These are phyloP conservation scores for Labrus mixtus DNA, from an alignment of 2,113 vertebrate species.

Conservation along the genomic window DNA sequence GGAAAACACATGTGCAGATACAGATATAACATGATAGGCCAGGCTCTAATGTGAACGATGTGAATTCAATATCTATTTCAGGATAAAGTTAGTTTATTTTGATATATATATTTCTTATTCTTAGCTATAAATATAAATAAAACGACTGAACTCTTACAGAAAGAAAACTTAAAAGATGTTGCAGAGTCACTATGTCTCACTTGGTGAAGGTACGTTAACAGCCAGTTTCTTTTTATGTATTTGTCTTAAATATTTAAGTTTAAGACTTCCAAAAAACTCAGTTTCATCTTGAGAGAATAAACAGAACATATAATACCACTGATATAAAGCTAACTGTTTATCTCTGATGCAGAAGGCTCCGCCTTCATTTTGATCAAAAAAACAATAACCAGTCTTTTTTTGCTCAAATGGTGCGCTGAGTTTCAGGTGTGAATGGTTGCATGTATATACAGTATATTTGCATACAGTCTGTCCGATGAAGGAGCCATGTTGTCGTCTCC, in stretches of 20 bases:
- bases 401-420: constrained; percentile 23
- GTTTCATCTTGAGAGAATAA: neutral
- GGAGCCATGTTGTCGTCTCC: neutral
- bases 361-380: neutral
- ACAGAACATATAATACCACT: constrained; percentile 28
- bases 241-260: neutral
- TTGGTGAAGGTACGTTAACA: constrained; percentile 15
- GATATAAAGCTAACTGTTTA: constrained; percentile 25
- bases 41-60: constrained; percentile 12
- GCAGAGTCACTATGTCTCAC: constrained; percentile 35
- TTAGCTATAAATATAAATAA: constrained; percentile 19
- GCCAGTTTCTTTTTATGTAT: constrained; percentile 26
- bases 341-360: constrained; percentile 30
- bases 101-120: constrained; percentile 48
- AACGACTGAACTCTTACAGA: constrained; percentile 38
- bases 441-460: neutral
- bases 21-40: neutral
- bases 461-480: neutral
- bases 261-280: constrained; percentile 2
- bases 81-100: constrained; percentile 8
- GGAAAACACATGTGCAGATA: neutral
- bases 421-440: neutral
- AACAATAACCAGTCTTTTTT: constrained; percentile 17
- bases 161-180: constrained; percentile 41
- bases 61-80: constrained; percentile 43